Evolutionary conservation across 2,797 vertebrate genomes (phyloP).

Genomic region (Rhynchotus rufescens): DNA sequence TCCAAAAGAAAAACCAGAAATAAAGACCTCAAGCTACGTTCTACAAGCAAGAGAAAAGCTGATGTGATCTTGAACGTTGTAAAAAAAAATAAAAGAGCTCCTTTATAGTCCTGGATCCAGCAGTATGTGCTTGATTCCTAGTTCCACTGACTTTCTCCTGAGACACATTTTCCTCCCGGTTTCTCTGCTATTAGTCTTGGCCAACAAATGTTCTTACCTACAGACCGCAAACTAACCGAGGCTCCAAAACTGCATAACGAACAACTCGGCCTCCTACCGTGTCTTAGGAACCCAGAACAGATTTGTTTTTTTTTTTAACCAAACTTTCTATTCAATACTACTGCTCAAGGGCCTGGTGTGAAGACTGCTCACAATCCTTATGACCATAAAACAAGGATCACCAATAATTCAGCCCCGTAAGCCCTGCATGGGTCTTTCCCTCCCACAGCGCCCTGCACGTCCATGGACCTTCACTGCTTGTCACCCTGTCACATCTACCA

Average conservation of each 20-base stretch:
- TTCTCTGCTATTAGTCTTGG: background rate
- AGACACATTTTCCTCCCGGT: background rate
- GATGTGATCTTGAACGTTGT: background rate
- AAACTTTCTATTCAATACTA: constrained; percentile 25
- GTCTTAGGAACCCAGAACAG: constrained; percentile 6
- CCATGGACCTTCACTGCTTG: background rate
- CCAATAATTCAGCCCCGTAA: background rate
- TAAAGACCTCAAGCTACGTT: background rate
- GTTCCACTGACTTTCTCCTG: background rate
- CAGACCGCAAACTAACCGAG: constrained; percentile 27
- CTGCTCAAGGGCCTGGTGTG: background rate
- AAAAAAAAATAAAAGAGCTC: background rate
- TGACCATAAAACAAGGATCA: background rate
- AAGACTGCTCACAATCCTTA: background rate
- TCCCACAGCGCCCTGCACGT: background rate
- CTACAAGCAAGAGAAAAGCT: background rate
- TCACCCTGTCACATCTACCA: background rate
- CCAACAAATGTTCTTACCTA: constrained; percentile 5
- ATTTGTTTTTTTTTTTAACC: background rate
- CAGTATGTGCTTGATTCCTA: background rate
- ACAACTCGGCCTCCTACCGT: background rate
- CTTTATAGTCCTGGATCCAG: background rate
- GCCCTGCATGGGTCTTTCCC: background rate
- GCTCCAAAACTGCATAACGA: constrained; percentile 4
- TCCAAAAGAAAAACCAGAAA: background rate